A percentile compares a stretch with the other conserved stretches of the same genome.
These are phyloP conservation scores for Edolisoma coerulescens DNA, from an alignment of 2,113 vertebrate genomes.

Conservation along the genomic window DNA sequence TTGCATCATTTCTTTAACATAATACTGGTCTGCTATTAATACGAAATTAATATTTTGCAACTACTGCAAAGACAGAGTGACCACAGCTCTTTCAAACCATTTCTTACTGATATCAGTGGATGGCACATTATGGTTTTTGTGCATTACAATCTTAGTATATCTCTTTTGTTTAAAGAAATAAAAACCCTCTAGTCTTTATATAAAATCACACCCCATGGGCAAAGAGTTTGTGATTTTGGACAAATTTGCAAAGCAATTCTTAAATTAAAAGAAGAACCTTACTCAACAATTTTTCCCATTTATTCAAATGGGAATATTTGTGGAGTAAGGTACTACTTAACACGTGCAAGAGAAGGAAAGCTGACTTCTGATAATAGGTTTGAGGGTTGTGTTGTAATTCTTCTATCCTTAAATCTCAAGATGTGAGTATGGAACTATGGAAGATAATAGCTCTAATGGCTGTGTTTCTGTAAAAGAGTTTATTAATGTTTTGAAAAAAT, in stretches of 20 bases:
- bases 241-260: neutral
- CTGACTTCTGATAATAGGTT: neutral
- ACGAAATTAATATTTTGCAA: neutral
- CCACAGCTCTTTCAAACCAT: neutral
- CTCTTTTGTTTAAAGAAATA: neutral
- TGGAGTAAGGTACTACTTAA: neutral
- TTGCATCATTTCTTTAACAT: neutral
- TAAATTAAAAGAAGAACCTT: neutral
- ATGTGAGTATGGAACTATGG: neutral
- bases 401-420: neutral
- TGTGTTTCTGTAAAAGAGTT: neutral
- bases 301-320: neutral
- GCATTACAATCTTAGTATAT: neutral
- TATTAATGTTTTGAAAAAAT: neutral
- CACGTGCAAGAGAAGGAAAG: neutral
- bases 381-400: neutral
- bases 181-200: neutral
- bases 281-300: constrained; percentile 7
- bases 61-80: neutral
- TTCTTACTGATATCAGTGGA: neutral
- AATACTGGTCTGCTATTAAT: neutral
- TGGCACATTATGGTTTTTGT: neutral
- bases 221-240: neutral
- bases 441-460: neutral
- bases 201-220: neutral